Base-by-base conservation (phyloP, 2,797 vertebrate genomes). In the Pogonophryne albipinna region DNA sequence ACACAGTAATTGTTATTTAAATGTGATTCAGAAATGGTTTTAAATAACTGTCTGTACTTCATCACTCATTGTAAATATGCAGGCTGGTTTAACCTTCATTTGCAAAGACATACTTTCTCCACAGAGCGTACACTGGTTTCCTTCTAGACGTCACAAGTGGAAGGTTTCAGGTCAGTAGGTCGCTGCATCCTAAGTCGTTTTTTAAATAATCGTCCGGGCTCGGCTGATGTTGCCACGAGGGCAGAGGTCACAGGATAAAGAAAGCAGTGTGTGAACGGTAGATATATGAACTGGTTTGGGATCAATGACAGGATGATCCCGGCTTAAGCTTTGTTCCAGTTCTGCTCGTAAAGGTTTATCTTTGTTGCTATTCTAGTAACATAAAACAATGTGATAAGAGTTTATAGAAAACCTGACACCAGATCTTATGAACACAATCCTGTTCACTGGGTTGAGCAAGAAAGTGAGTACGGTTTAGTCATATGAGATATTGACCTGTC, bases 221-320 rank as follows among this genome's bases (percentile, higher is more conserved):
- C 58, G 45, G 27, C 44, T 16, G 53, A 49, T 44, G n/a, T 53
- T 70, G 10, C 49, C 13, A 6, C 49, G 10, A 6, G 75, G 59
- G 17, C 70, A 76, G 17, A 61, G 82, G 58, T 79, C 63, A 71
- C 0, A 12, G 76, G 71, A 66, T 78, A 38, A 73, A 58, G 63
- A 70, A 63, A 61, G 51, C 72, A 58, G 56, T 65, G 52, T 59
- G 52, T 50, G 20, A 53, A 70, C 63, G 23, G 53, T 19, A 23
- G 56, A 17, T 53, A 55, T 63, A 55, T 61, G 49, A 84, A 71
- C 60, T 53, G 64, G 59, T 75, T 9, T 4, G 12, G 52, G 84
- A 78, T 89, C 78, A 63, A 27, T 83, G 61, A 49, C 38, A 1
- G 62, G 66, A 80, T 88, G 67, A 81, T 83, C 79, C 58, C 41